phyloP scores from a whole-genome alignment of 2,113 vertebrate species.

The Rhagologus leucostigma region DNA sequence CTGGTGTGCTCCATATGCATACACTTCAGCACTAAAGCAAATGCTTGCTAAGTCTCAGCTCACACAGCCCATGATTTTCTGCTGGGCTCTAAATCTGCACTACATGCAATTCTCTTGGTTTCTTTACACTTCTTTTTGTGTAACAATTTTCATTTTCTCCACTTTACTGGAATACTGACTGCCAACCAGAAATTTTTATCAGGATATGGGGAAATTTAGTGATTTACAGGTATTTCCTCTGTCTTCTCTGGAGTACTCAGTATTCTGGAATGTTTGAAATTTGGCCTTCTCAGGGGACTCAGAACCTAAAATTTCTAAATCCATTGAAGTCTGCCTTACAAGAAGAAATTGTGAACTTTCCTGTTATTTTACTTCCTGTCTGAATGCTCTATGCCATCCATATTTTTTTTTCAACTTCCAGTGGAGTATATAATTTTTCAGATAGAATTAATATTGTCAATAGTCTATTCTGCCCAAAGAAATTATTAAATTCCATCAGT shows the following conservation, averaged over 20 bases:
- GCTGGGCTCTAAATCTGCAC: background rate
- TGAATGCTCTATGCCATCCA: background rate
- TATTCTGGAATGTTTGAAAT: background rate
- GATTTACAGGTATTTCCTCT: background rate
- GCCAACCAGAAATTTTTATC: background rate
- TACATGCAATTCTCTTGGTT: background rate
- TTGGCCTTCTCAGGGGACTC: background rate
- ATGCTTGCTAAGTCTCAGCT: background rate
- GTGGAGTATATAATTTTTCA: background rate
- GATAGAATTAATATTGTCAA: background rate
- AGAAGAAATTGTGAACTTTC: background rate
- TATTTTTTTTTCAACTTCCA: background rate
- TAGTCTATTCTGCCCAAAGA: background rate
- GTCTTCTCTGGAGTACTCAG: background rate
- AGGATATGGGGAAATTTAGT: background rate
- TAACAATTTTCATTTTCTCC: background rate
- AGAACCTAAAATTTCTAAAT: background rate
- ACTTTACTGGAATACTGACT: background rate
- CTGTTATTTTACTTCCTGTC: background rate
- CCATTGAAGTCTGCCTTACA: background rate
- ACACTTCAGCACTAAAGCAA: background rate
- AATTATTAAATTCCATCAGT: background rate
- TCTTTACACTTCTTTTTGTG: background rate
- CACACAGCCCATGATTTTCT: background rate
- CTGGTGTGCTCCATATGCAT: background rate